Base-by-base conservation (phyloP, 2,113 vertebrate genomes). In the Hypomesus transpacificus region DNA sequence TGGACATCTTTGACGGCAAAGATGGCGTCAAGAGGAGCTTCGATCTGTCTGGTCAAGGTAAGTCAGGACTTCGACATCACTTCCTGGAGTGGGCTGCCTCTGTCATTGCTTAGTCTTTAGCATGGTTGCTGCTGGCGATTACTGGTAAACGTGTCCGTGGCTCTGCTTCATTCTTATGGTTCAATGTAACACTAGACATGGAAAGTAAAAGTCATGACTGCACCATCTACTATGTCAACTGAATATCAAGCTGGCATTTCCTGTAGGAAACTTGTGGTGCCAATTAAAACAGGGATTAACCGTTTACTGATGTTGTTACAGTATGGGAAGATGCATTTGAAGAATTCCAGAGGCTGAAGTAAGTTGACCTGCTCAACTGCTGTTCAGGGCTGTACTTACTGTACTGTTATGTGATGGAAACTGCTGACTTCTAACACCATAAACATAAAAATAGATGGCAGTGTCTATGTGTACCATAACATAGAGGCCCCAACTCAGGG, bases 261-360 rank as follows among this genome's bases (percentile, higher is more conserved):
- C 39, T 46, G 39, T 46, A 46, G 39, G 39, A 46, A 46, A 46
- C 39, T 46, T 46, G 39, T 46, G 39, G 39, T 46, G 5, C 39
- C 39, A 46, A 46, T 46, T 46, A 46, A 46, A 46, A 46, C 39
- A 46, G 39, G 39, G 16, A 63, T 28, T 63, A 31, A 63, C 31
- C 13, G 3, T 54, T 73, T 83, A 77, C 82, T 70, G 46, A 65
- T 77, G 70, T 79, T 84, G 85, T 61, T 78, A 78, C 88, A 99
- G 97, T 91, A 6, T 99, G 94, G 89, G 94, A 98, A 34, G 95
- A 95, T 68, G 97, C 97, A 60, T 95, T 92, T 91, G 94, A 94
- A 56, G 97, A 99, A 90, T 99, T 99, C 94, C 94, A 99, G 89
- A 96, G 94, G 84, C 89, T 99, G 78, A 99, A 99, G 97, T 99